phyloP scores from a whole-genome alignment of 2,797 vertebrate species.

The Phalloptychus januarius region DNA sequence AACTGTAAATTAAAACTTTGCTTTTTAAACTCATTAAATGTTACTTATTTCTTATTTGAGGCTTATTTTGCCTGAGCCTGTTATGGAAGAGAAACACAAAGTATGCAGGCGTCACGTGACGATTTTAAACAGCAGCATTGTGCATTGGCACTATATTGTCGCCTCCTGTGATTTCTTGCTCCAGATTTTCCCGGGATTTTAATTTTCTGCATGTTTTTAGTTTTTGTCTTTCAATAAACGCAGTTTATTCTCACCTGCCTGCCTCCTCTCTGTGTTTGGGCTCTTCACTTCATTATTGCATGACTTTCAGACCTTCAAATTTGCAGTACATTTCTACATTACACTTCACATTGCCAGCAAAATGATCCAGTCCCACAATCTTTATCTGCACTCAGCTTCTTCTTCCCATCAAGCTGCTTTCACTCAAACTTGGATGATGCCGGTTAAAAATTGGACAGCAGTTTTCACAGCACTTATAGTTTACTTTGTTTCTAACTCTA shows the following conservation, averaged over 20 bases:
- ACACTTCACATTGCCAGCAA: conserved; percentile 1
- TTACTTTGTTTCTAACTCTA: neutral
- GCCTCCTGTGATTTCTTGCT: neutral
- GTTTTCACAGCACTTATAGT: neutral
- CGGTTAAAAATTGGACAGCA: neutral
- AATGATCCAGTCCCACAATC: neutral
- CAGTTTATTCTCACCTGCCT: neutral
- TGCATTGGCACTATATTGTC: neutral
- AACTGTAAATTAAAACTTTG: neutral
- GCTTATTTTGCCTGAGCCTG: neutral
- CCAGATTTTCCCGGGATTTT: neutral
- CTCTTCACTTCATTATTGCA: neutral
- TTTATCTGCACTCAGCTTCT: conserved; percentile 1
- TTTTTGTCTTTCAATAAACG: neutral
- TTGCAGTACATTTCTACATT: conserved; percentile 4
- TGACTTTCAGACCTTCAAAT: conserved; percentile 24
- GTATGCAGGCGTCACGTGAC: neutral
- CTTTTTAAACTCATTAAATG: neutral
- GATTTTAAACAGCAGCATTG: neutral
- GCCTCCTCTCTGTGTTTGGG: neutral
- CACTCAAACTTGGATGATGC: neutral
- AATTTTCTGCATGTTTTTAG: neutral
- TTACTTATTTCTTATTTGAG: neutral
- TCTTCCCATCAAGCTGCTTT: conserved; percentile 1
- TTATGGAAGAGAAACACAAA: neutral